These are phyloP conservation scores for Tokudaia muenninki DNA, from an alignment of 2,797 vertebrate genomes.

Conservation along the genomic window DNA sequence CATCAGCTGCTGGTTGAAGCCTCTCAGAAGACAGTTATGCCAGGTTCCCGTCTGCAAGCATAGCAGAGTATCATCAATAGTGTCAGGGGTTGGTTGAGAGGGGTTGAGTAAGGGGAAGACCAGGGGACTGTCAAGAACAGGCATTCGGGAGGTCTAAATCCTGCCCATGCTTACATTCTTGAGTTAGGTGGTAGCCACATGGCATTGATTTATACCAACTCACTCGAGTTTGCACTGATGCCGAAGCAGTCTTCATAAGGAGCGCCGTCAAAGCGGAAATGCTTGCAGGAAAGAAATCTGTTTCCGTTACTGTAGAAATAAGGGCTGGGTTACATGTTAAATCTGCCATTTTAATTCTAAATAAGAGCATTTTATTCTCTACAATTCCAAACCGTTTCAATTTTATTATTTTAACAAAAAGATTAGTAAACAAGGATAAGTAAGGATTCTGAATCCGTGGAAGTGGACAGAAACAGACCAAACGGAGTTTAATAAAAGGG, in stretches of 20 bases:
- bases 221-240: neutral
- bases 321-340: neutral
- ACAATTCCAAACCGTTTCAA: neutral
- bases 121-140: neutral
- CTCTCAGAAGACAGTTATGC: neutral
- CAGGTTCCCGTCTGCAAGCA: neutral
- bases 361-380: neutral
- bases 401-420: constrained; percentile 42
- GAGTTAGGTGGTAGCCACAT: neutral
- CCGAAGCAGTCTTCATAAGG: neutral
- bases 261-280: constrained; percentile 18
- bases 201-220: constrained; percentile 7
- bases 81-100: neutral
- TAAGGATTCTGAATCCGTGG: constrained; percentile 12
- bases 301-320: neutral
- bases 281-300: neutral
- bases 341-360: constrained; percentile 23
- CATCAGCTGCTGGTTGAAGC: neutral
- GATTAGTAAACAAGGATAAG: neutral
- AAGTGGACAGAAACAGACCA: constrained; percentile 5
- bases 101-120: neutral
- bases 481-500: constrained; percentile 23
- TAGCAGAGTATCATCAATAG: neutral
- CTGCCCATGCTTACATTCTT: neutral
- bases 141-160: neutral